These are phyloP conservation scores for Coreius guichenoti DNA, from an alignment of 2,797 vertebrate species.

Conservation along the genomic window DNA sequence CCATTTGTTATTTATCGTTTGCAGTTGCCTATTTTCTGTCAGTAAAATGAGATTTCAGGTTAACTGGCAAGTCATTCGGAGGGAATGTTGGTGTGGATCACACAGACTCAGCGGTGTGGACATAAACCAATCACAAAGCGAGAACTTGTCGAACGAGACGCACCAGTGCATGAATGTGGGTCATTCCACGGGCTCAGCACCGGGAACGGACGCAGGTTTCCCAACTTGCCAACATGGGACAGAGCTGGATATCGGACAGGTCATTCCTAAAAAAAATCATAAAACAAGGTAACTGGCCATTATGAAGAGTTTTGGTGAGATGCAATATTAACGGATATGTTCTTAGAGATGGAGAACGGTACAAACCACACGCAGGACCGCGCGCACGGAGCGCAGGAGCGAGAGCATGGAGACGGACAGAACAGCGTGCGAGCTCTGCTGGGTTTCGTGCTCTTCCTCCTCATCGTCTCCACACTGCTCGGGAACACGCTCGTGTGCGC, in stretches of 20 bases:
- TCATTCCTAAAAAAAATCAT: background rate
- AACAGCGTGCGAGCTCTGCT: constrained; percentile 69
- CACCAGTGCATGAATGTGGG: constrained; percentile 17
- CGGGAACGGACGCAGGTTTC: constrained; percentile 34
- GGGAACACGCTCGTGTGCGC: constrained; percentile 82
- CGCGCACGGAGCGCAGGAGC: constrained; percentile 57
- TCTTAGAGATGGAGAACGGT: constrained; percentile 69
- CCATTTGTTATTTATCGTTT: background rate
- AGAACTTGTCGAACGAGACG: constrained; percentile 5
- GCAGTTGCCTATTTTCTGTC: background rate
- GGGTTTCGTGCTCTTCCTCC: constrained; percentile 77
- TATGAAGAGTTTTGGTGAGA: background rate
- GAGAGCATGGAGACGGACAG: background rate
- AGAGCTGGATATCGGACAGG: constrained; percentile 2
- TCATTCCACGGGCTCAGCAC: constrained; percentile 25
- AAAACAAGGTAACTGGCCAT: constrained; percentile 11
- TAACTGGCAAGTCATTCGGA: constrained; percentile 21
- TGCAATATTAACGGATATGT: background rate
- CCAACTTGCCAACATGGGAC: constrained; percentile 17
- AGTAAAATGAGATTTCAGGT: constrained; percentile 11
- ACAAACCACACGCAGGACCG: constrained; percentile 69
- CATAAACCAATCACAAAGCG: constrained; percentile 56
- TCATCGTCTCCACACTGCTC: constrained; percentile 80
- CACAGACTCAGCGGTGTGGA: constrained; percentile 20
- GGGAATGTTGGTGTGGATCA: constrained; percentile 12